These are phyloP conservation scores for Staurois parvus DNA, from an alignment of 2,797 vertebrate species.

Conservation along the genomic window DNA sequence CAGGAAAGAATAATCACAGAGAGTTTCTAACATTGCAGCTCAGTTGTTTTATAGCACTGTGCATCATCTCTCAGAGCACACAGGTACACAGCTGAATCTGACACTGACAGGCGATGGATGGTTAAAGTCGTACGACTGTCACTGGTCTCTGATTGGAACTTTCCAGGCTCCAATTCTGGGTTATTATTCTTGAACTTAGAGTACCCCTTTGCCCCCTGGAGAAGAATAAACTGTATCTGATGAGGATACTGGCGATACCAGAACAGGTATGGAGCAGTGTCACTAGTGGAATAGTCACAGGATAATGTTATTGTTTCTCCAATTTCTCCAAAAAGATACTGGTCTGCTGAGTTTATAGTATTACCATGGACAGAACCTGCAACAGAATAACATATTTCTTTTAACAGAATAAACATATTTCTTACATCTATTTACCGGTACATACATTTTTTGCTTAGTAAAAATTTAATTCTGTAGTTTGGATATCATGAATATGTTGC, in stretches of 20 bases:
- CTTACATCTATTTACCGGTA: no score
- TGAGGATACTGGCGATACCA: conserved; percentile 41
- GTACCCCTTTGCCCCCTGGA: not conserved
- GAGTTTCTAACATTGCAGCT: not conserved
- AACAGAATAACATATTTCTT: not conserved
- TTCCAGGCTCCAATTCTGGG: not conserved
- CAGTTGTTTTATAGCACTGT: not conserved
- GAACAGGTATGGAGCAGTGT: not conserved
- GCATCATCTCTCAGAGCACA: not conserved
- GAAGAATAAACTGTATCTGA: conserved; percentile 25
- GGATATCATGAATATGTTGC: no score
- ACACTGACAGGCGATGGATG: conserved; percentile 7
- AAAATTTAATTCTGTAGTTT: no score
- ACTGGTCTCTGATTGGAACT: conserved; percentile 15
- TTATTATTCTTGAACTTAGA: not conserved
- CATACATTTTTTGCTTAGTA: no score
- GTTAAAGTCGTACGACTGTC: not conserved
- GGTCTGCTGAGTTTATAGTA: not conserved
- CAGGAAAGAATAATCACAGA: no score
- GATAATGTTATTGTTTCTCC: conserved; percentile 13
- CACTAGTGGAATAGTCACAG: conserved; percentile 15
- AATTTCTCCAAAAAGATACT: not conserved
- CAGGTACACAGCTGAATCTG: conserved; percentile 4
- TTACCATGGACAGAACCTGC: conserved; percentile 2
- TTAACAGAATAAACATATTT: no score